A percentile compares a stretch with the other conserved stretches of the same genome.
phyloP scores from a whole-genome alignment of 1,140 invertebrate species.

The Dendroctonus valens region DNA sequence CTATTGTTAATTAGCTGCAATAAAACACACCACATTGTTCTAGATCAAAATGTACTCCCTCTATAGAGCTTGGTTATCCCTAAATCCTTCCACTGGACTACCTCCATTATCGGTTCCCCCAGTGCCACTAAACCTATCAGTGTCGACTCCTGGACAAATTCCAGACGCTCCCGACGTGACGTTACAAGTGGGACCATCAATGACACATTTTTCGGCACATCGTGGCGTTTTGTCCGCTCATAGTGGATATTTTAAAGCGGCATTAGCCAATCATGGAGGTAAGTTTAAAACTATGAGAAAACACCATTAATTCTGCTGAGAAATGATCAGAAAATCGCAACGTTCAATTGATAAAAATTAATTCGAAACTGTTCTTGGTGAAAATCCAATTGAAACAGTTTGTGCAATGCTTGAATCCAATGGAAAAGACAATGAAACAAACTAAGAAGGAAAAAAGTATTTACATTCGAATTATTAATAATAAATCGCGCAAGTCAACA shows the following conservation, averaged over 20 bases:
- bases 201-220: slow-evolving; percentile 68
- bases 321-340: no score
- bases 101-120: slow-evolving; percentile 41
- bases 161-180: slow-evolving; percentile 61
- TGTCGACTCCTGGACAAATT: slow-evolving; percentile 34
- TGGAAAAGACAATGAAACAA: no score
- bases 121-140: slow-evolving; percentile 46
- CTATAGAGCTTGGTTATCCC: slow-evolving; percentile 63
- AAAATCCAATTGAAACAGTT: no score
- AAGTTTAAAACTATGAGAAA: slow-evolving; percentile 2
- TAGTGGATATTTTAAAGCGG: slow-evolving; percentile 67
- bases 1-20: no score
- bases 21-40: neutral
- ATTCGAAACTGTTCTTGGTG: no score
- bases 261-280: slow-evolving; percentile 50
- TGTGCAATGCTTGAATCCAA: no score
- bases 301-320: no score
- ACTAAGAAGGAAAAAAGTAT: no score
- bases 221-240: slow-evolving; percentile 64
- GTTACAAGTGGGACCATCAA: slow-evolving; percentile 61
- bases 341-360: no score
- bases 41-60: slow-evolving; percentile 58
- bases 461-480: no score
- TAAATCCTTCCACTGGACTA: slow-evolving; percentile 41
- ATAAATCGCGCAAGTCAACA: no score